A percentile compares a stretch with the other conserved stretches of the same genome.
Evolutionary conservation across 64 coral and sea anemone genomes (phyloP).

Genomic region (Stichodactyla helianthus): DNA sequence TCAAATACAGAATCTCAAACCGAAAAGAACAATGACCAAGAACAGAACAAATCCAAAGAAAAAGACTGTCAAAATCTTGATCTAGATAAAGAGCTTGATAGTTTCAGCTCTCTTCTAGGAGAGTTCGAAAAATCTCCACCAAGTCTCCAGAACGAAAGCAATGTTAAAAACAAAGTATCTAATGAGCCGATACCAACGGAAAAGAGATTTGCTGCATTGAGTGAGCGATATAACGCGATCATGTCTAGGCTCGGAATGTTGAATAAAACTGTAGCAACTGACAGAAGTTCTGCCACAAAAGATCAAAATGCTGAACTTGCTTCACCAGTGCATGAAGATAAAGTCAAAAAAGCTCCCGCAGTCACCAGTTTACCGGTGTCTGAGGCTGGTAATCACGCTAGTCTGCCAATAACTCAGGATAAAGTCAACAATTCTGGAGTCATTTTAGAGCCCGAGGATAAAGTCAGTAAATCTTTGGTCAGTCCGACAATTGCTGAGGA

Average conservation of each 20-base stretch:
- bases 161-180: neutral
- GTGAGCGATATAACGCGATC: constrained; percentile 42
- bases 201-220: constrained; percentile 52
- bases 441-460: neutral
- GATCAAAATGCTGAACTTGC: neutral
- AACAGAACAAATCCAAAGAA: neutral
- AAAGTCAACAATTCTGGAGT: neutral
- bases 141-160: neutral
- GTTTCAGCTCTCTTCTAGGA: neutral
- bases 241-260: constrained; percentile 13
- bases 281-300: neutral
- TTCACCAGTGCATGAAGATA: neutral
- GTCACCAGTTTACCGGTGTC: neutral
- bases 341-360: neutral
- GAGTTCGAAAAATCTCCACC: constrained; percentile 24
- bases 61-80: neutral
- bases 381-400: neutral
- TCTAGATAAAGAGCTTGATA: constrained; percentile 1
- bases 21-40: neutral
- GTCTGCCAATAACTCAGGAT: neutral
- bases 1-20: neutral
- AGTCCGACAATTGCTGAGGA: neutral
- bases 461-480: neutral
- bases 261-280: neutral
- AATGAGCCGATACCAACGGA: constrained; percentile 35